Evolutionary conservation across 2,888 invertebrate genomes (phyloP), one percentile per base, ranked within the genome.

Genomic region (Pammene fasciana): DNA sequence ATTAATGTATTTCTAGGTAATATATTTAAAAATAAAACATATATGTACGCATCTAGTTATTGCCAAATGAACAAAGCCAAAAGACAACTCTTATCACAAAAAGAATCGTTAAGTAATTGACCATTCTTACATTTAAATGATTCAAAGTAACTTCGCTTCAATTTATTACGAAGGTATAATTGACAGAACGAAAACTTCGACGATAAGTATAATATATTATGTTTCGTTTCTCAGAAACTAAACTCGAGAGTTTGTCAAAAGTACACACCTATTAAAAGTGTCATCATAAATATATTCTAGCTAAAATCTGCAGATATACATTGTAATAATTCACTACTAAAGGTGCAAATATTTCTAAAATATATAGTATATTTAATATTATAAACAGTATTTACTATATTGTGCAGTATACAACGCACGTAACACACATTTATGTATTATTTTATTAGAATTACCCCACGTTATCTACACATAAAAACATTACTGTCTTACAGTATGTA

Each of bases 301-400:
- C 87, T 90, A 89, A 86, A 83, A 83, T 86, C 90, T 90, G 92
- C 92, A 86, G 87, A 87, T 89, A 90, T 87, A 91, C 87, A 87
- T 85, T 86, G 83, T 84, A 86, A 86, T 88, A 89, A 86, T 88
- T 81, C 87, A 88, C 91, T 92, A 91, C 92, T 85, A 87, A 88
- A 86, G 89, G 92, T 92, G 92, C 92, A 92, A 92, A 92, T 92
- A 92, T 88, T 85, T 90, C 92, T 92, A 91, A 92, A 92, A 92
- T 92, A 92, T 89, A 80, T 83, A 80, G 83, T 84, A 86, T 89
- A 87, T 86, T 89, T 89, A 65, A 65, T 68, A 68, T 68, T 68
- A 89, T 89, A 87, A 89, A 89, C 84, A 78, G 82, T 88, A 86
- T 84, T 86, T 78, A 81, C 87, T 89, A 90, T 87, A 81, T 80